Evolutionary conservation across 2,888 invertebrate species (phyloP).

Genomic region (Caenorhabditis sp.): DNA sequence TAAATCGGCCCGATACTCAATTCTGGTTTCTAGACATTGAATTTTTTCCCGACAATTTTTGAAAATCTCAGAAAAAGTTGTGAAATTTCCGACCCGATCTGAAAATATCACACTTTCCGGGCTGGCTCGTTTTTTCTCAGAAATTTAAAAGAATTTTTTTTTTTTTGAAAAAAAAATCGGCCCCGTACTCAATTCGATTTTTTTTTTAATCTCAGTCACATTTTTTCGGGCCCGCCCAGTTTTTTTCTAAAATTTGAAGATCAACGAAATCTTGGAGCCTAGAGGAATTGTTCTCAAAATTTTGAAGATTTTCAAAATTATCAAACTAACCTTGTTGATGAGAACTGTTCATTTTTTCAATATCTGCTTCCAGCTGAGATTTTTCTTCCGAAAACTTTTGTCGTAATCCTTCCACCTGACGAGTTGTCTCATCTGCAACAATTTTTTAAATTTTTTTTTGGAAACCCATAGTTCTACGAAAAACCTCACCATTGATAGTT

Average conservation of each 20-base stretch:
- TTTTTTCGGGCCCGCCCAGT: too few species aligned
- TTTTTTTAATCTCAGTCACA: too few species aligned
- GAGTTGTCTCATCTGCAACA: constrained; percentile 19
- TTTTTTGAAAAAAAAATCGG: too few species aligned
- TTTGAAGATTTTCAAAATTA: neutral
- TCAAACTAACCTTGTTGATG: constrained; percentile 26
- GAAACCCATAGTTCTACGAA: neutral
- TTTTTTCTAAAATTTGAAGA: too few species aligned
- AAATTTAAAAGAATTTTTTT: too few species aligned
- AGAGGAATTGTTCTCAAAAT: too few species aligned
- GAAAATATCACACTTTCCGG: too few species aligned
- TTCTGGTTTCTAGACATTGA: neutral
- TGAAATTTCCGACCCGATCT: too few species aligned
- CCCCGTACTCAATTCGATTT: too few species aligned
- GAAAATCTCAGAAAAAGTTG: neutral
- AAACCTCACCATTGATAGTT: neutral
- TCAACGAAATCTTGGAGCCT: too few species aligned
- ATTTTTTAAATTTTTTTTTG: neutral
- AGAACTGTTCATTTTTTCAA: constrained; percentile 30
- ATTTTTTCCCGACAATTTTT: neutral
- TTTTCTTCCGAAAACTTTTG: constrained; percentile 17
- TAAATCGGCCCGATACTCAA: too few species aligned
- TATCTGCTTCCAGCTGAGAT: constrained; percentile 25
- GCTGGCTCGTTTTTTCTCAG: too few species aligned
- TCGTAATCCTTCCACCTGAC: constrained; percentile 17